Base-by-base conservation (phyloP, 2,113 vertebrate species). In the Anolis carolinensis region DNA sequence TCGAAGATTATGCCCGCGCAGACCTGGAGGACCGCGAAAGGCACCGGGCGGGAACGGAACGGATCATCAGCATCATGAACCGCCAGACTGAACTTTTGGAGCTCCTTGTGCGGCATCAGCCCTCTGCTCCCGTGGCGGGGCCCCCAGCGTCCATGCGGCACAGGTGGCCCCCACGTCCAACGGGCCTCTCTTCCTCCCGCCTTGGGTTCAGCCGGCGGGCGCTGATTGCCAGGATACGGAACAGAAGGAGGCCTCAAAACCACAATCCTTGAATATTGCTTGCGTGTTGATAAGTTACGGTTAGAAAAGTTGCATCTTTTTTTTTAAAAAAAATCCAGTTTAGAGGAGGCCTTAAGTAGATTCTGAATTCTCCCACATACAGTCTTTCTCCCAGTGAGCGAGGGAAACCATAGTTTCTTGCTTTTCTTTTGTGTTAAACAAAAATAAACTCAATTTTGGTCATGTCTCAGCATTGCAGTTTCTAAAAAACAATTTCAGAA, bases 1-100 rank as follows among this genome's bases (percentile, higher is more conserved):
- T 82, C 0, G 81, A 82, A 1, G 50, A 11, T 36, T 82, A 82
- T 2, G 11, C 68, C 81, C 55, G 59, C 23, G 68, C 68, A 0
- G 81, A 82, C n/a, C 23, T 72, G 68, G 68, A 82, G 32, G 81
- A 82, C 21, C 81, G 81, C 1, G 81, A 82, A 50, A 82, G 59
- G 36, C 68, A 82, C 50, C 68, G 68, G 2, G 68, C 7, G 2
- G 68, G 81, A 23, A 82, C 81, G 0, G 68, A 59, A 32, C 81
- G 59, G 50, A 82, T 82, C 21, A 82, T 82, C 3, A n/a, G 50
- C 50, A 72, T 73, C 81, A 82, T 82, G 81, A 48, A 82, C 11
- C 81, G 81, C 50, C 81, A 82, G 32, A 82, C 81, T 1, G 81
- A 82, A 73, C 81, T 82, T 21, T 34, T 82, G 68, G 81, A 82